phyloP scores from a whole-genome alignment of 2,888 invertebrate genomes.

The Acleris sparsana region DNA sequence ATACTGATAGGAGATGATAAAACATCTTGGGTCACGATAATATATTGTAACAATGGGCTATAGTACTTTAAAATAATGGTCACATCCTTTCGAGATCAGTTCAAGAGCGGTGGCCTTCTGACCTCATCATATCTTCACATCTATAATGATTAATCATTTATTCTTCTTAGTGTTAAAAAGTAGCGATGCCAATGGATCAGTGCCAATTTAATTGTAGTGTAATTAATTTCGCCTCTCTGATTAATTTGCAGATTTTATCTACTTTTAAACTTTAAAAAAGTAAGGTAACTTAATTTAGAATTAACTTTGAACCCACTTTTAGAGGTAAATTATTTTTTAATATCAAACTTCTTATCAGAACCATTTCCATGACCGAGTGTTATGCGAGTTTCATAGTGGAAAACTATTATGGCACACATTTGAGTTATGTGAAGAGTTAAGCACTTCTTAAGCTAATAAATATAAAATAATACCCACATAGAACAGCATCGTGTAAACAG shows the following conservation, averaged over 20 bases:
- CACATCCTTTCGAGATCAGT: conserved; percentile 54
- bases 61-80: conserved; percentile 66
- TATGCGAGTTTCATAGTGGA: not conserved
- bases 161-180: not conserved
- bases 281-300: not conserved
- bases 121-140: conserved; percentile 19
- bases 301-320: not conserved
- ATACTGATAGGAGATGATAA: conserved; percentile 41
- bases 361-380: not conserved
- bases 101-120: conserved; percentile 27
- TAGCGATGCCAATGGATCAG: no score
- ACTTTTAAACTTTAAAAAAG: no score
- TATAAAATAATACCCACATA: conserved; percentile 59
- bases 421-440: not conserved
- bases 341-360: not conserved
- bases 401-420: not conserved
- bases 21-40: conserved; percentile 49
- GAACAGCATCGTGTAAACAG: conserved; percentile 56
- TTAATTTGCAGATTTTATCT: no score
- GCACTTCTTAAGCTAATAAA: not conserved
- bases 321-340: not conserved
- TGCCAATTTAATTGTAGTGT: no score
- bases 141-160: not conserved
- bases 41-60: conserved; percentile 61
- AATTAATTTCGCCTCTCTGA: no score